Evolutionary conservation across 1,140 invertebrate genomes (phyloP).

Genomic region (Rhynchophorus ferrugineus): DNA sequence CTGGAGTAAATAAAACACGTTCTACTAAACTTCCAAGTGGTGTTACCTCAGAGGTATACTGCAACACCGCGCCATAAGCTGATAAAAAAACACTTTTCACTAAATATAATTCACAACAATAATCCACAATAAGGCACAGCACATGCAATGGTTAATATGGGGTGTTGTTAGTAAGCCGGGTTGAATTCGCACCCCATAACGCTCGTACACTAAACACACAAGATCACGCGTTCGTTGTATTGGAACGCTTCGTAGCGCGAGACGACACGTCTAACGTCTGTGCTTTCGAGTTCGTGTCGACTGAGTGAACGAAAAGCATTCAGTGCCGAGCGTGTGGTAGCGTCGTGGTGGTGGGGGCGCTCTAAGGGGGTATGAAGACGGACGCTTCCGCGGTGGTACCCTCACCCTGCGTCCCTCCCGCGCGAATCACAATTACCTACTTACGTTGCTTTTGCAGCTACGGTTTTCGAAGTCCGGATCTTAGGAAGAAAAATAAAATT

Average conservation of each 20-base stretch:
- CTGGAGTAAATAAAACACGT: slow-evolving; percentile 18
- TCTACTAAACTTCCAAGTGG: slow-evolving; percentile 32
- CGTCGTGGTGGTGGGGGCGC: slow-evolving; percentile 32
- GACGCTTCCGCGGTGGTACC: slow-evolving; percentile 33
- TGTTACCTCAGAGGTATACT: slow-evolving; percentile 40
- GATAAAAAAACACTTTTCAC: slow-evolving; percentile 24
- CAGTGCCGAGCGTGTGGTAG: slow-evolving; percentile 28
- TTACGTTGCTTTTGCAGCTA: slow-evolving; percentile 4
- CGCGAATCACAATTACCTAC: slow-evolving; percentile 18
- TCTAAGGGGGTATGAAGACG: slow-evolving; percentile 36
- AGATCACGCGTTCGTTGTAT: slow-evolving; percentile 12
- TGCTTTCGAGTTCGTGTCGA: slow-evolving; percentile 22
- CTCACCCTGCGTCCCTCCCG: slow-evolving; percentile 13
- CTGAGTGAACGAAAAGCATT: slow-evolving; percentile 20
- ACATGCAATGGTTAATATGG: slow-evolving; percentile 23
- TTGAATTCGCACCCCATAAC: slow-evolving; percentile 29
- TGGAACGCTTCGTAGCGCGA: slow-evolving; percentile 13
- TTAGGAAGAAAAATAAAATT: slow-evolving; percentile 5
- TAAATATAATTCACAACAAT: slow-evolving; percentile 22
- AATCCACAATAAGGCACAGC: slow-evolving; percentile 27
- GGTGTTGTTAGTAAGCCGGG: slow-evolving; percentile 17
- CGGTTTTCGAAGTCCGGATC: neutral
- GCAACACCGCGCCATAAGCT: slow-evolving; percentile 40
- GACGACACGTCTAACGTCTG: slow-evolving; percentile 11
- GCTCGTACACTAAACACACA: slow-evolving; percentile 26